A percentile compares a stretch with the other conserved stretches of the same genome.
These are phyloP conservation scores for Stenodema calcarata DNA, from an alignment of 2,888 invertebrate species.

Conservation along the genomic window DNA sequence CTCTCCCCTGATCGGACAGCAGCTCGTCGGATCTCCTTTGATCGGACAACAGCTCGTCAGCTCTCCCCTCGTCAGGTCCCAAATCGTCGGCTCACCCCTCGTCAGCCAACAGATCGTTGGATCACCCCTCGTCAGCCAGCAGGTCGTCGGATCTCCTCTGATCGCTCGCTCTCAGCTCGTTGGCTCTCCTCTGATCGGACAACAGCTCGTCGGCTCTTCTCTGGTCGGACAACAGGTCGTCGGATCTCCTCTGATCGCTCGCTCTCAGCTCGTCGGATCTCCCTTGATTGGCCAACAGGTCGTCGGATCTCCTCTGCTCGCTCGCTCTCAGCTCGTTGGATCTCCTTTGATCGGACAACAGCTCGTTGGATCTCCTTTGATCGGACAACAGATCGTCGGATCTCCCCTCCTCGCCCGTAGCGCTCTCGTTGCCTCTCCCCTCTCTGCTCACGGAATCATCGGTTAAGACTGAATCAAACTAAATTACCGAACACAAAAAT, in stretches of 20 bases:
- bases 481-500: not conserved
- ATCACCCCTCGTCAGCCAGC: not conserved
- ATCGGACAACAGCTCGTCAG: not conserved
- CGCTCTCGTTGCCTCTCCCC: not conserved
- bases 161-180: not conserved
- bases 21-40: slow-evolving; percentile 11
- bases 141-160: slow-evolving; percentile 36
- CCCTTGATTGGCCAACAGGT: not conserved
- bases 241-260: not conserved
- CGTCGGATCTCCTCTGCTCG: slow-evolving; percentile 22
- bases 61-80: slow-evolving; percentile 1
- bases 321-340: not conserved
- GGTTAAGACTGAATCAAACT: slow-evolving; percentile 28
- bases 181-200: not conserved
- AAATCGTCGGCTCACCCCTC: slow-evolving; percentile 21
- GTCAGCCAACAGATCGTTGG: not conserved
- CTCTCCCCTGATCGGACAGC: not conserved
- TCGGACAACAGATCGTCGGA: not conserved
- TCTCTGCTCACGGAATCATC: not conserved
- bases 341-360: not conserved
- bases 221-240: not conserved
- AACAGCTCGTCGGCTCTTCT: slow-evolving; percentile 10
- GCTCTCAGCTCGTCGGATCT: not conserved
- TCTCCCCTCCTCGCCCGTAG: not conserved
- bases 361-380: not conserved